A percentile compares a stretch with the other conserved stretches of the same genome.
Conservation (phyloP, 2,113 vertebrate species). For the Ciconia maguari region DNA sequence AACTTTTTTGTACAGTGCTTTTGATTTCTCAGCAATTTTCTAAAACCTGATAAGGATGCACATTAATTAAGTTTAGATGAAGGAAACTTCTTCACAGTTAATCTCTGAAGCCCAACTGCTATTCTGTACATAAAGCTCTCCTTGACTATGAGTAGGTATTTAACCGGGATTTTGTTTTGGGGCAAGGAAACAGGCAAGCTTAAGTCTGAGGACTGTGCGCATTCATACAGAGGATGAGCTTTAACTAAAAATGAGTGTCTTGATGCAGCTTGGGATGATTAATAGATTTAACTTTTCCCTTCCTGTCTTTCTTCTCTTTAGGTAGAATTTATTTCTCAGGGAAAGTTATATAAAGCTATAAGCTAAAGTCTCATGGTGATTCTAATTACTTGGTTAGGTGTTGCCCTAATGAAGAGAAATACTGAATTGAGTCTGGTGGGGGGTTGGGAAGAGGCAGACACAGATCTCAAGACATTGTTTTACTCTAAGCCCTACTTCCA, state of each 20-base stretch:
- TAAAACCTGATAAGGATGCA: constrained; percentile 44
- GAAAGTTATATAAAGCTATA: not conserved
- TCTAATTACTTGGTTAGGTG: not conserved
- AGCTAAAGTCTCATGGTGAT: not conserved
- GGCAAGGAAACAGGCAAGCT: not conserved
- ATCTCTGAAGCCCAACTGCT: not conserved
- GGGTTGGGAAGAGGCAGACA: not conserved
- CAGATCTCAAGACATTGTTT: not conserved
- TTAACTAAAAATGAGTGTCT: not conserved
- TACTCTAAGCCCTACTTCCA: not conserved
- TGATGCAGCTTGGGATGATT: not conserved
- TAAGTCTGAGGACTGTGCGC: not conserved
- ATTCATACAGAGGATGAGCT: not conserved
- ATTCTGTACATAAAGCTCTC: not conserved
- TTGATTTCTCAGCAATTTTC: constrained; percentile 36
- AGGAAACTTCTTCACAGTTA: constrained; percentile 10
- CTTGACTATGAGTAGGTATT: not conserved
- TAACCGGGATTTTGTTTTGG: not conserved
- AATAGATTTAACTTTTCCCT: not conserved
- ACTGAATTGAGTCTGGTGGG: not conserved
- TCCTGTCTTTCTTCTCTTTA: not conserved
- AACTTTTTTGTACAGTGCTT: not conserved
- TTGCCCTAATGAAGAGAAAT: not conserved
- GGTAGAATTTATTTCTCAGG: not conserved
- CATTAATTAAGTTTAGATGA: constrained; percentile 52